phyloP scores from a whole-genome alignment of 2,888 invertebrate species.

The Scaptomyza tumidula region DNA sequence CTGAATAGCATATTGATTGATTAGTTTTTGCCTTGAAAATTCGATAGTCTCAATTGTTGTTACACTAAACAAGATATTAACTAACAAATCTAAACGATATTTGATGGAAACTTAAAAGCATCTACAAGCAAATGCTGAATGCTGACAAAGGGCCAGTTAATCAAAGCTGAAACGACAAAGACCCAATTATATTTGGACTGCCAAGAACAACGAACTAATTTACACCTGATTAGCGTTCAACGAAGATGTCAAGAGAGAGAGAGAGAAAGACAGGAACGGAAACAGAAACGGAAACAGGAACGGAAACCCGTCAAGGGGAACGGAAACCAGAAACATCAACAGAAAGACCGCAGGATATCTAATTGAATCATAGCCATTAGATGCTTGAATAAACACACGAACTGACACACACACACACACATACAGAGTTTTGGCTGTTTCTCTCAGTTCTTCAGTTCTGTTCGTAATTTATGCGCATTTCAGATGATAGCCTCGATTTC shows the following conservation, averaged over 20 bases:
- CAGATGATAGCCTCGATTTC: slow-evolving; percentile 53
- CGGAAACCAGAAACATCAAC: background rate
- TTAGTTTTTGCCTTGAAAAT: too few species aligned
- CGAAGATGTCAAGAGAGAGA: background rate
- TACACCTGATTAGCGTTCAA: slow-evolving; percentile 44
- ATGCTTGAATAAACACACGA: slow-evolving; percentile 22
- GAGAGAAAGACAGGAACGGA: background rate
- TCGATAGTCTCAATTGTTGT: too few species aligned
- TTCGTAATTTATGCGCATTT: slow-evolving; percentile 76
- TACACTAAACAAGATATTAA: background rate
- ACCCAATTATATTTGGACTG: slow-evolving; percentile 2
- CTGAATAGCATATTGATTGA: slow-evolving; percentile 12
- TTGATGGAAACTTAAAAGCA: background rate
- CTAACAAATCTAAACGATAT: background rate
- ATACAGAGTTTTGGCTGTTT: background rate
- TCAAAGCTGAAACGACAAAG: background rate
- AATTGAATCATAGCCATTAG: slow-evolving; percentile 61
- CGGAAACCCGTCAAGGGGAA: background rate
- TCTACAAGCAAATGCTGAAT: background rate
- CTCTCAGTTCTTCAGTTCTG: background rate
- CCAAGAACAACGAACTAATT: slow-evolving; percentile 13
- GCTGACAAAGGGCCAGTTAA: background rate
- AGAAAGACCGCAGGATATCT: slow-evolving; percentile 20
- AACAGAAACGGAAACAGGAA: background rate
- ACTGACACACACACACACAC: background rate